phyloP scores from a whole-genome alignment of 1,140 invertebrate genomes.

The Papilio aristodemus region DNA sequence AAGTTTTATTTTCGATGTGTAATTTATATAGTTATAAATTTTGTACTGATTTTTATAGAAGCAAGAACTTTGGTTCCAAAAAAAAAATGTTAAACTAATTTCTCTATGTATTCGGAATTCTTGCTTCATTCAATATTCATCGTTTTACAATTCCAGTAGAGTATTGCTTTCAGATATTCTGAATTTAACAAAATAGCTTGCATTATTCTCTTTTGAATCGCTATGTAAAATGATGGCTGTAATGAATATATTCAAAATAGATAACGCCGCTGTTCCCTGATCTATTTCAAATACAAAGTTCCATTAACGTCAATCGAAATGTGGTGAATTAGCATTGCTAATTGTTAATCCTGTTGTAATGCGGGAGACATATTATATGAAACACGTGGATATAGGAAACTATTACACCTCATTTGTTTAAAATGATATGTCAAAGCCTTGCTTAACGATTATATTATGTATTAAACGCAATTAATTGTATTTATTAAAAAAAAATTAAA shows the following conservation, averaged over 20 bases:
- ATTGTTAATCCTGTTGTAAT: neutral
- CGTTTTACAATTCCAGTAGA: too few relatives aligned
- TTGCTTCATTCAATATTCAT: too few relatives aligned
- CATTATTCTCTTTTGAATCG: neutral
- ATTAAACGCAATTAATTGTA: too few relatives aligned
- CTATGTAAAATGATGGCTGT: neutral
- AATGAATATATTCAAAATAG: neutral
- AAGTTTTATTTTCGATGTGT: neutral
- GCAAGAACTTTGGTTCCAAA: too few relatives aligned
- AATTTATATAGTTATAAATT: neutral
- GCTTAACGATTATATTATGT: too few relatives aligned
- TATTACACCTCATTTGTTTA: too few relatives aligned
- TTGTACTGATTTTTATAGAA: neutral
- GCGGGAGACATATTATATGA: neutral
- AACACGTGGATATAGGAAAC: neutral
- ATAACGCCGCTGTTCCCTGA: neutral
- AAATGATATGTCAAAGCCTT: too few relatives aligned
- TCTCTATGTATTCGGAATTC: too few relatives aligned
- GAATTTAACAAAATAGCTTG: too few relatives aligned
- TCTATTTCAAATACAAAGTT: neutral
- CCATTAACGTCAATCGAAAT: constrained; percentile 8
- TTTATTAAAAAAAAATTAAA: too few relatives aligned
- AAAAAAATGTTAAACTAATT: too few relatives aligned
- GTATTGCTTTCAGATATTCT: too few relatives aligned
- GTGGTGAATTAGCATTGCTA: neutral